Conservation (phyloP, 2,113 vertebrate species). For the Limnothrissa miodon region DNA sequence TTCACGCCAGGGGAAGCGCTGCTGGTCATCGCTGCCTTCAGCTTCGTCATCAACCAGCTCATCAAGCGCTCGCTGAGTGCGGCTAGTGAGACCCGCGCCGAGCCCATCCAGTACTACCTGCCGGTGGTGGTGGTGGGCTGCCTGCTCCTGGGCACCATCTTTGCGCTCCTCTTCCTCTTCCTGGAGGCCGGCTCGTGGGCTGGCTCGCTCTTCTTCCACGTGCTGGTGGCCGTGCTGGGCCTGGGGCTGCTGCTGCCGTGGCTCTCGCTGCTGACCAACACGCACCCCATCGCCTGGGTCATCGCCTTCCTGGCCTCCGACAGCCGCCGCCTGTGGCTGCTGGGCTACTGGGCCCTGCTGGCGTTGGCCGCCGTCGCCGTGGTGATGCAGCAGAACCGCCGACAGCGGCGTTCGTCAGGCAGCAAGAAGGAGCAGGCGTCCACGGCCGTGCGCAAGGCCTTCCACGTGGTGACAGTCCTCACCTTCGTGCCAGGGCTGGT, state of each 20-base stretch:
- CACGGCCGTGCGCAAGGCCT: slow-evolving; percentile 86
- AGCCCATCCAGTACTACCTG: slow-evolving; percentile 88
- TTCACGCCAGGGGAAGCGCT: slow-evolving; percentile 93
- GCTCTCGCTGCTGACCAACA: slow-evolving; percentile 87
- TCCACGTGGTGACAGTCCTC: slow-evolving; percentile 90
- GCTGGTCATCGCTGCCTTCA: slow-evolving; percentile 83
- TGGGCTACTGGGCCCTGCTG: slow-evolving; percentile 84
- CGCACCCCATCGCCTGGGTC: slow-evolving; percentile 90
- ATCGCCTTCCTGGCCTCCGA: slow-evolving; percentile 83
- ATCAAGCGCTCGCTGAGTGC: slow-evolving; percentile 90
- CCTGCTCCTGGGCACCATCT: slow-evolving; percentile 85
- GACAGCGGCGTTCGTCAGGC: slow-evolving; percentile 72
- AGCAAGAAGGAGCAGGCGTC: slow-evolving; percentile 93
- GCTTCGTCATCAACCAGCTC: slow-evolving; percentile 93
- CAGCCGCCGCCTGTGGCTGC: slow-evolving; percentile 77
- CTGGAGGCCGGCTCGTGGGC: slow-evolving; percentile 94
- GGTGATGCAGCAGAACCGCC: slow-evolving; percentile 88
- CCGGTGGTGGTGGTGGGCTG: slow-evolving; percentile 84
- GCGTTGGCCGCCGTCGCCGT: slow-evolving; percentile 77
- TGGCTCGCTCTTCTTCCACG: slow-evolving; percentile 94
- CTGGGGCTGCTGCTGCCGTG: slow-evolving; percentile 91
- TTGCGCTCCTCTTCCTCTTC: slow-evolving; percentile 88
- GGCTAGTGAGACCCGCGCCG: slow-evolving; percentile 71
- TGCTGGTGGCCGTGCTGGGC: slow-evolving; percentile 87
- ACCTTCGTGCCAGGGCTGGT: slow-evolving; percentile 89